These are phyloP conservation scores for Ptychodera flava DNA, from an alignment of 35 echinoderm and acorn worm species.

Conservation along the genomic window DNA sequence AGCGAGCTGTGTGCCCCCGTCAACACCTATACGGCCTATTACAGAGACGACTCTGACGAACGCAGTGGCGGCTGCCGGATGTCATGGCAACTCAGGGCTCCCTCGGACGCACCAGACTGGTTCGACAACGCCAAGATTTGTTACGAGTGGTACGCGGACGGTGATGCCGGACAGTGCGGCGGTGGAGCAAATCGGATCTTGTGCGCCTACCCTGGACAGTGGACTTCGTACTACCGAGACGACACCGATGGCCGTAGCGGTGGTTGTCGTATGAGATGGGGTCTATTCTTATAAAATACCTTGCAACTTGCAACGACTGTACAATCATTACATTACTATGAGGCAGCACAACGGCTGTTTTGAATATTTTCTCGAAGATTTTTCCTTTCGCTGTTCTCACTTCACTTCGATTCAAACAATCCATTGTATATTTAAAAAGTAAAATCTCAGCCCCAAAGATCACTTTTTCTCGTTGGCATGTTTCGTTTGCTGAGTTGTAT, in stretches of 20 bases:
- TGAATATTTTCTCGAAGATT: no score
- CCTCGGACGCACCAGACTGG: not conserved
- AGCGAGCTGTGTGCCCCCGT: slow-evolving; percentile 9
- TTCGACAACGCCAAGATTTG: slow-evolving; percentile 11
- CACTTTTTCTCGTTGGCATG: no score
- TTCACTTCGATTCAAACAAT: no score
- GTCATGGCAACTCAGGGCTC: slow-evolving; percentile 21
- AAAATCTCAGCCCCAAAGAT: no score
- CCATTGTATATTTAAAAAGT: no score
- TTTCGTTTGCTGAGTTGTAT: no score
- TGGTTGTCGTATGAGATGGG: slow-evolving; percentile 23
- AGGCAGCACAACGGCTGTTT: no score
- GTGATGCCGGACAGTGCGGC: slow-evolving; percentile 23
- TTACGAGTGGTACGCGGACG: slow-evolving; percentile 18
- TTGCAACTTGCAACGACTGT: no score
- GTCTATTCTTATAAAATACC: no score
- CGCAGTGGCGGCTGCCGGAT: slow-evolving; percentile 18
- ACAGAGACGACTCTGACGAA: slow-evolving; percentile 21
- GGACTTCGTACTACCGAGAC: slow-evolving; percentile 22
- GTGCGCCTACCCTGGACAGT: slow-evolving; percentile 5
- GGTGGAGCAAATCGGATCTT: not conserved
- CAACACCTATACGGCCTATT: slow-evolving; percentile 21
- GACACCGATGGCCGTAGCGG: slow-evolving; percentile 23
- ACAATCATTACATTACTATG: no score
- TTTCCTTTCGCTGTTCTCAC: no score